These are phyloP conservation scores for Drosophila mimetica DNA, from an alignment of 2,888 invertebrate genomes.

Conservation along the genomic window DNA sequence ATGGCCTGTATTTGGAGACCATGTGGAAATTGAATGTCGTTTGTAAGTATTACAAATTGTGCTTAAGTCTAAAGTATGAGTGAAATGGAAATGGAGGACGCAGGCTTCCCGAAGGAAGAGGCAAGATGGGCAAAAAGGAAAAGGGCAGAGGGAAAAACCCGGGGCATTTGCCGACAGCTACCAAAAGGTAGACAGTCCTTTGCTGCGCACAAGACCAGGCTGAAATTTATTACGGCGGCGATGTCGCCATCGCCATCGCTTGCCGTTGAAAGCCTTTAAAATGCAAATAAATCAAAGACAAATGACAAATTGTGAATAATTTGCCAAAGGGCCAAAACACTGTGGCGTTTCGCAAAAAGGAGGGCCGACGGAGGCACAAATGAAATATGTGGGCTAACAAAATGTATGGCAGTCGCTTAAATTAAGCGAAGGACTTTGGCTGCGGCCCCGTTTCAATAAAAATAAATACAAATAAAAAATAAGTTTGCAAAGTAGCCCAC, in stretches of 20 bases:
- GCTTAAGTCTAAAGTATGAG: slow-evolving; percentile 67
- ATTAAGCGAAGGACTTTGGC: slow-evolving; percentile 72
- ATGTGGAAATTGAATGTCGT: slow-evolving; percentile 95
- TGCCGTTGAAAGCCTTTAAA: slow-evolving; percentile 78
- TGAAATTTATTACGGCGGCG: slow-evolving; percentile 73
- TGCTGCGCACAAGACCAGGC: slow-evolving; percentile 42
- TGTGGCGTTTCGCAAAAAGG: slow-evolving; percentile 11
- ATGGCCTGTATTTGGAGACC: slow-evolving; percentile 92
- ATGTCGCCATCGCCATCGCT: slow-evolving; percentile 57
- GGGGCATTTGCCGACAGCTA: slow-evolving; percentile 64
- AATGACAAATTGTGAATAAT: slow-evolving; percentile 80
- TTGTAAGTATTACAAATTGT: slow-evolving; percentile 89
- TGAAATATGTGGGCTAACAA: slow-evolving; percentile 72
- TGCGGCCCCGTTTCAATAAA: slow-evolving; percentile 25
- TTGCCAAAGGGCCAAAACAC: slow-evolving; percentile 69
- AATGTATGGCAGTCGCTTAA: slow-evolving; percentile 77
- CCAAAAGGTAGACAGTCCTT: slow-evolving; percentile 73
- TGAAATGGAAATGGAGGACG: slow-evolving; percentile 14
- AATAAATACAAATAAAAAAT: slow-evolving; percentile 25
- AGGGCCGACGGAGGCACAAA: slow-evolving; percentile 16
- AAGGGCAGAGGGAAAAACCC: slow-evolving; percentile 42
- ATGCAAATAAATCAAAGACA: slow-evolving; percentile 80
- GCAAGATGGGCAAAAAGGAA: slow-evolving; percentile 22
- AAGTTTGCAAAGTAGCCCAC: slow-evolving; percentile 5
- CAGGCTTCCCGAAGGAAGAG: slow-evolving; percentile 11